Percentiles rank a stretch among this genome's conserved stretches.
Evolutionary conservation across 2,797 vertebrate genomes (phyloP).

Genomic region (Rhyacichthys aspro): DNA sequence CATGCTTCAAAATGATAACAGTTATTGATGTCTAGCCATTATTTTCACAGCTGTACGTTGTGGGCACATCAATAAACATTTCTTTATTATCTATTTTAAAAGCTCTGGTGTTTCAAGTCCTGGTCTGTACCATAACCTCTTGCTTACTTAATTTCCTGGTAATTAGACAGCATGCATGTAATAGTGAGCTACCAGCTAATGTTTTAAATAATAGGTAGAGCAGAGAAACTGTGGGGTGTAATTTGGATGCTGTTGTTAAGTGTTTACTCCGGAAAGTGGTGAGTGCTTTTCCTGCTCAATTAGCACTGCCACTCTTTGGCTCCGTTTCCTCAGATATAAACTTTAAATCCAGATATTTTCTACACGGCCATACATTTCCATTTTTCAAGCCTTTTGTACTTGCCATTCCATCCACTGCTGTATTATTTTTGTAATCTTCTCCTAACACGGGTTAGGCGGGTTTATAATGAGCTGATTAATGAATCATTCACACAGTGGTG

Average conservation of each 20-base stretch:
- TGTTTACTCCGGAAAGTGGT: not conserved
- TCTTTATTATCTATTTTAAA: too few species aligned
- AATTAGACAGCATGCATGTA: too few species aligned
- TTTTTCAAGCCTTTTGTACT: not conserved
- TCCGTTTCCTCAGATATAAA: conserved; percentile 6
- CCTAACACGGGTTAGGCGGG: not conserved
- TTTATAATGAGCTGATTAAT: conserved; percentile 36
- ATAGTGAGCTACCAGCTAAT: not conserved
- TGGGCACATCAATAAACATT: too few species aligned
- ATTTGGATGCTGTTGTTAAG: not conserved
- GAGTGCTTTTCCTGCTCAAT: not conserved
- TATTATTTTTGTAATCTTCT: conserved; percentile 1
- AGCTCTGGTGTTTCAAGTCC: too few species aligned
- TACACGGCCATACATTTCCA: not conserved
- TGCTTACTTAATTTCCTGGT: too few species aligned
- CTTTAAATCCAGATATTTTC: not conserved
- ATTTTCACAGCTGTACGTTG: too few species aligned
- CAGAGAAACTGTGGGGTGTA: not conserved
- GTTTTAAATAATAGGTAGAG: not conserved
- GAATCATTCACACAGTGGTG: conserved; percentile 44
- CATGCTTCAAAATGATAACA: too few species aligned
- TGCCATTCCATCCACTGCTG: conserved; percentile 1
- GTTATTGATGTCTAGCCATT: too few species aligned
- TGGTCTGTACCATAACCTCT: too few species aligned
- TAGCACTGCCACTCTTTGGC: not conserved